A percentile compares a stretch with the other conserved stretches of the same genome.
Evolutionary conservation across 2,888 invertebrate species (phyloP).

Genomic region (Candidula unifasciata): DNA sequence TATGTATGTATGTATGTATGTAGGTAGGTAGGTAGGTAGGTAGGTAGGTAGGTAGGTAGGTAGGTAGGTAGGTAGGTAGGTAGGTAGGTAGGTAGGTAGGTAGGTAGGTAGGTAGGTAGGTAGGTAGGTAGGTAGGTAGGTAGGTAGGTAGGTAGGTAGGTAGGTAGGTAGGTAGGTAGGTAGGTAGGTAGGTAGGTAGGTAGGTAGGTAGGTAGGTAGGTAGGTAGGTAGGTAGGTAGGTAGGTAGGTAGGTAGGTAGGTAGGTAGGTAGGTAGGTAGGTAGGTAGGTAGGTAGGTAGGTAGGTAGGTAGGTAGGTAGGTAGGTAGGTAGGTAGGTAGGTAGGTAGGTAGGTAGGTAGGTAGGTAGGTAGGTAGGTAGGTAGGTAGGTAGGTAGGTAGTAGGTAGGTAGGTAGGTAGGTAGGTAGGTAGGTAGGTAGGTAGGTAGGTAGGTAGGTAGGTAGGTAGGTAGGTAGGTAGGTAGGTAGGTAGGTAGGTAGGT

Average conservation of each 20-base stretch:
- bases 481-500: background rate
- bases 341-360: too few relatives aligned
- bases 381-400: too few relatives aligned
- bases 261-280: background rate
- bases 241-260: background rate
- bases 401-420: too few relatives aligned
- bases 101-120: background rate
- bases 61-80: too few relatives aligned
- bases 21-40: too few relatives aligned
- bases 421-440: too few relatives aligned
- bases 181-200: background rate
- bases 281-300: background rate
- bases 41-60: too few relatives aligned
- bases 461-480: background rate
- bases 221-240: background rate
- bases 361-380: too few relatives aligned
- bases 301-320: too few relatives aligned
- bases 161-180: background rate
- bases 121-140: background rate
- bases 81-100: too few relatives aligned
- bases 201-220: background rate
- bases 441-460: background rate
- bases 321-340: too few relatives aligned
- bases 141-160: background rate
- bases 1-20: too few relatives aligned